These are phyloP conservation scores for Drosophila flavopinicola DNA, from an alignment of 2,888 invertebrate species.

Conservation along the genomic window DNA sequence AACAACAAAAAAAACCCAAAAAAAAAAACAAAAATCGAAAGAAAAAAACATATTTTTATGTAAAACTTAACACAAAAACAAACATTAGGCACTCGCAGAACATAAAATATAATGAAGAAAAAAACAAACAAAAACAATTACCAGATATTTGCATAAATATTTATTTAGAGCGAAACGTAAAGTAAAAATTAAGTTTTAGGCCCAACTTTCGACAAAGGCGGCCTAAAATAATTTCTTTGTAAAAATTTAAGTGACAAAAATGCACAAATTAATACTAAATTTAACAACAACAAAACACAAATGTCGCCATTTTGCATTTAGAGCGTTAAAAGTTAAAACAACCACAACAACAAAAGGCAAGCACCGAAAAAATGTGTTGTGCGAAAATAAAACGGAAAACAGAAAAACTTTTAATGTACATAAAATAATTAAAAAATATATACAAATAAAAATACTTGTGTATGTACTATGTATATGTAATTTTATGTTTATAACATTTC, in stretches of 20 bases:
- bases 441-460: slow-evolving; percentile 19
- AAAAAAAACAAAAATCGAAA: slow-evolving; percentile 38
- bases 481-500: slow-evolving; percentile 40
- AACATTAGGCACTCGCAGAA: slow-evolving; percentile 50
- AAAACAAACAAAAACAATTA: slow-evolving; percentile 31
- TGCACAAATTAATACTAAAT: slow-evolving; percentile 61
- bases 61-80: slow-evolving; percentile 50
- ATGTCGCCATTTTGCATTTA: slow-evolving; percentile 84
- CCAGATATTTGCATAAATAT: slow-evolving; percentile 58
- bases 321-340: slow-evolving; percentile 52
- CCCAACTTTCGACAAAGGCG: slow-evolving; percentile 67
- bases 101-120: slow-evolving; percentile 48
- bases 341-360: slow-evolving; percentile 24
- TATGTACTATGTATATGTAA: slow-evolving; percentile 39
- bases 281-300: slow-evolving; percentile 57
- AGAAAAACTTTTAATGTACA: slow-evolving; percentile 53
- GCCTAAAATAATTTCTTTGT: slow-evolving; percentile 84
- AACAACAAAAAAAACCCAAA: slow-evolving; percentile 48
- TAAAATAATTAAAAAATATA: slow-evolving; percentile 29
- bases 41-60: slow-evolving; percentile 61
- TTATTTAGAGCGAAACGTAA: slow-evolving; percentile 48
- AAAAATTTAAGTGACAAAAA: slow-evolving; percentile 59
- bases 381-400: slow-evolving; percentile 21
- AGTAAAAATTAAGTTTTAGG: slow-evolving; percentile 61
- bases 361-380: slow-evolving; percentile 28